Evolutionary conservation across 2,888 invertebrate genomes (phyloP).

Genomic region (Cryptosula pallasiana): DNA sequence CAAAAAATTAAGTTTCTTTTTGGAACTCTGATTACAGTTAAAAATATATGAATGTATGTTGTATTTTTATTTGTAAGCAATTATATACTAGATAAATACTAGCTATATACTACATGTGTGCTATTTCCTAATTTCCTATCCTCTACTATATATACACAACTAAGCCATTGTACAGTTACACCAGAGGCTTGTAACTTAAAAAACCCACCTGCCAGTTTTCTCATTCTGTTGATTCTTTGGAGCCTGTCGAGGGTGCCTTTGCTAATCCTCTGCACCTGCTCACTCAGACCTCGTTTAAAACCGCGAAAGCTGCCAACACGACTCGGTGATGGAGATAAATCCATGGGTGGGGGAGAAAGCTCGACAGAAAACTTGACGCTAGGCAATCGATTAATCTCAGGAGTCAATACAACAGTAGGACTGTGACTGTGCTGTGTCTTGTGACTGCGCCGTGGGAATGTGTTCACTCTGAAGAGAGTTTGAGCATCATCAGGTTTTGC

Average conservation of each 20-base stretch:
- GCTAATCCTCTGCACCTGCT: slow-evolving; percentile 36
- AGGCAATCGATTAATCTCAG: not conserved
- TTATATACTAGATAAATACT: too few relatives aligned
- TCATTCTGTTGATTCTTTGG: not conserved
- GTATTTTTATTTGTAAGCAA: too few relatives aligned
- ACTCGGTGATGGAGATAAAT: not conserved
- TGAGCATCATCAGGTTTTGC: not conserved
- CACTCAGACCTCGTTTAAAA: slow-evolving; percentile 38
- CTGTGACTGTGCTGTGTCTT: not conserved
- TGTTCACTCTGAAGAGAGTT: not conserved
- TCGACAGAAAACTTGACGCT: not conserved
- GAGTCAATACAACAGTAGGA: not conserved
- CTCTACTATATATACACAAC: too few relatives aligned
- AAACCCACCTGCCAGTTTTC: slow-evolving; percentile 18
- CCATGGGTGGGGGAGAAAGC: not conserved
- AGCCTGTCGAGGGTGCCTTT: slow-evolving; percentile 36
- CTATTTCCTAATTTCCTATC: too few relatives aligned
- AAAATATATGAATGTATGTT: too few relatives aligned
- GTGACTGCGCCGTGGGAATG: not conserved
- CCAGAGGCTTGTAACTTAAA: too few relatives aligned
- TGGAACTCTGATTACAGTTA: too few relatives aligned
- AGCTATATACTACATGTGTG: too few relatives aligned
- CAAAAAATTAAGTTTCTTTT: too few relatives aligned
- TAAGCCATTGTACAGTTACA: too few relatives aligned
- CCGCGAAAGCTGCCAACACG: not conserved